phyloP scores from a whole-genome alignment of 1,140 invertebrate species.

The Apis laboriosa region DNA sequence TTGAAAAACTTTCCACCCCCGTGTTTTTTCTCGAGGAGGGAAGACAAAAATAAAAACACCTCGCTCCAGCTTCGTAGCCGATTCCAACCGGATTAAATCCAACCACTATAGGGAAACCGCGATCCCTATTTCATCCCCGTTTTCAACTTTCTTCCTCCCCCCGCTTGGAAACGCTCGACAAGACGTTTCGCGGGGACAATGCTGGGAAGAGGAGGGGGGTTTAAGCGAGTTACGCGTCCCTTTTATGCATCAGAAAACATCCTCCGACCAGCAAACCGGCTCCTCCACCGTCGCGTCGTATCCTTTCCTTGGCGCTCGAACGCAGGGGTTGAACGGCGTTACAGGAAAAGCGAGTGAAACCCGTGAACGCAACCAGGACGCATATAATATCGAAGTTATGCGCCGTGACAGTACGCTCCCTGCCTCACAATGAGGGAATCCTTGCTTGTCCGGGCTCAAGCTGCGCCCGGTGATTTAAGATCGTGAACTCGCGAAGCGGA shows the following conservation, averaged over 20 bases:
- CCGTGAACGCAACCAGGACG: neutral
- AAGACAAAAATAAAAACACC: too few species aligned
- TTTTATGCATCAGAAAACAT: conserved; percentile 32
- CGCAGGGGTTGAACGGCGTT: neutral
- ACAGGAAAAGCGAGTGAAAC: neutral
- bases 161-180: neutral
- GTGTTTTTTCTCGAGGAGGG: too few species aligned
- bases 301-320: conserved; percentile 18
- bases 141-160: neutral
- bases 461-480: conserved; percentile 22
- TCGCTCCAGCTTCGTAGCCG: neutral
- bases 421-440: conserved; percentile 19
- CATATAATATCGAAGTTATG: conserved; percentile 27
- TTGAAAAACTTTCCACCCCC: too few species aligned
- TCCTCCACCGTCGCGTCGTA: neutral
- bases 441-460: conserved; percentile 5
- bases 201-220: neutral
- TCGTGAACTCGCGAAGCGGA: conserved; percentile 24
- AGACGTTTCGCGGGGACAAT: conserved; percentile 4
- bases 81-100: neutral
- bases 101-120: neutral
- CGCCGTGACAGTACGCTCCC: conserved; percentile 33
- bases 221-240: conserved; percentile 43
- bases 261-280: neutral
- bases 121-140: conserved; percentile 13